Evolutionary conservation across 2,113 vertebrate species (phyloP).

Genomic region (Dryoscopus gambensis): DNA sequence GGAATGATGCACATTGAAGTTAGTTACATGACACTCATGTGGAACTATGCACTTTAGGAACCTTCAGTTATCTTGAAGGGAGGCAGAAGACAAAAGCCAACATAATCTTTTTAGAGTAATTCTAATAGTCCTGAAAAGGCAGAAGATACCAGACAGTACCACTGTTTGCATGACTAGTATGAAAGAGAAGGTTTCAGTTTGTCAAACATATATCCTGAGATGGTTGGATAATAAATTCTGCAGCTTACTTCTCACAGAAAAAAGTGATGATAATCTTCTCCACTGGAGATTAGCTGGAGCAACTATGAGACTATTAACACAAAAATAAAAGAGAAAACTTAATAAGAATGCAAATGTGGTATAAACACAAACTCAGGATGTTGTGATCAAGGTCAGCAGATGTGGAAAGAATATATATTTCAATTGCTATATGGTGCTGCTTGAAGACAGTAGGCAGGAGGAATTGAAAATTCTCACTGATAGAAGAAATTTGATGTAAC

Average conservation of each 20-base stretch:
- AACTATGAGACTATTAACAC: background rate
- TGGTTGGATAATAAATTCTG: background rate
- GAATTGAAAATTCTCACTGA: background rate
- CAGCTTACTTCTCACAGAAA: background rate
- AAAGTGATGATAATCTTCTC: background rate
- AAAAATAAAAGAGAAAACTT: background rate
- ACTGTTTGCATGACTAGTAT: background rate
- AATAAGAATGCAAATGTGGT: background rate
- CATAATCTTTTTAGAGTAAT: slow-evolving; percentile 6
- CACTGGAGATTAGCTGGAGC: background rate
- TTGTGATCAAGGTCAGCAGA: background rate
- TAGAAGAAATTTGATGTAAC: background rate
- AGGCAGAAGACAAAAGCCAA: background rate
- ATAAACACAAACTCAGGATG: background rate
- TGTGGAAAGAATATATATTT: background rate
- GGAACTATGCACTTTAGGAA: background rate
- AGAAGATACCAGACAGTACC: background rate
- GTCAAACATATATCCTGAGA: background rate
- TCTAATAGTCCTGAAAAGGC: background rate
- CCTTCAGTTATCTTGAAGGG: background rate
- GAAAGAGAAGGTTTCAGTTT: background rate
- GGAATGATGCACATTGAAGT: background rate
- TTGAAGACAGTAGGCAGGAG: background rate
- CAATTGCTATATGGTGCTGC: background rate
- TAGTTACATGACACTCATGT: background rate